Evolutionary conservation across 1,140 invertebrate genomes (phyloP).

Genomic region (Mizuhopecten yessoensis): DNA sequence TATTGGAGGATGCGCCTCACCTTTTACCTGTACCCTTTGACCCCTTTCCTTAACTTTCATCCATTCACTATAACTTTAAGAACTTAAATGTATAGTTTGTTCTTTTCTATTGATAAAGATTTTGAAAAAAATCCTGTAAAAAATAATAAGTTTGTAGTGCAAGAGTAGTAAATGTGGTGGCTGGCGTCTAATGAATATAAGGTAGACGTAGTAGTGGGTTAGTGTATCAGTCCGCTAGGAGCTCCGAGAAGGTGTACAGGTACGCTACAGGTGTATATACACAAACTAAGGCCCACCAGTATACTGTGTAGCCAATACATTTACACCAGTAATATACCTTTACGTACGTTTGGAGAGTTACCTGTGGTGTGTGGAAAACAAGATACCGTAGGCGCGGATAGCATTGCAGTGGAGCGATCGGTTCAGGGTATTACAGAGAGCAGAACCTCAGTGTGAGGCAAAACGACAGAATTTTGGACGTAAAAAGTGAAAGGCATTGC

Average conservation of each 20-base stretch:
- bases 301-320: not conserved
- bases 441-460: conserved; percentile 4
- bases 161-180: not conserved
- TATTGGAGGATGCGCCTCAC: not conserved
- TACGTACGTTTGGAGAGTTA: conserved; percentile 31
- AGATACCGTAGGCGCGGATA: conserved; percentile 29
- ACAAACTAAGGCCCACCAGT: not conserved
- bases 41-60: not conserved
- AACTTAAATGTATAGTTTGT: not conserved
- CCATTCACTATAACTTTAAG: conserved; percentile 18
- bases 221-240: conserved; percentile 19
- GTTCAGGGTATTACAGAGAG: conserved; percentile 5
- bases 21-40: conserved; percentile 24
- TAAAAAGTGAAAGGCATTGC: conserved; percentile 18
- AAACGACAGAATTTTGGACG: conserved; percentile 33
- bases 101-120: not conserved
- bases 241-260: not conserved
- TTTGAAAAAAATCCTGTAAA: not conserved
- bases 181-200: no score
- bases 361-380: conserved; percentile 28
- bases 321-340: not conserved
- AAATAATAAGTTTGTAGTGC: not conserved
- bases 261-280: conserved; percentile 16
- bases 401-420: conserved; percentile 21
- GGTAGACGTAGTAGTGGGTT: not conserved